Evolutionary conservation across 2,113 vertebrate species (phyloP), one percentile per base, ranked within the genome.

Genomic region (Strigops habroptila): DNA sequence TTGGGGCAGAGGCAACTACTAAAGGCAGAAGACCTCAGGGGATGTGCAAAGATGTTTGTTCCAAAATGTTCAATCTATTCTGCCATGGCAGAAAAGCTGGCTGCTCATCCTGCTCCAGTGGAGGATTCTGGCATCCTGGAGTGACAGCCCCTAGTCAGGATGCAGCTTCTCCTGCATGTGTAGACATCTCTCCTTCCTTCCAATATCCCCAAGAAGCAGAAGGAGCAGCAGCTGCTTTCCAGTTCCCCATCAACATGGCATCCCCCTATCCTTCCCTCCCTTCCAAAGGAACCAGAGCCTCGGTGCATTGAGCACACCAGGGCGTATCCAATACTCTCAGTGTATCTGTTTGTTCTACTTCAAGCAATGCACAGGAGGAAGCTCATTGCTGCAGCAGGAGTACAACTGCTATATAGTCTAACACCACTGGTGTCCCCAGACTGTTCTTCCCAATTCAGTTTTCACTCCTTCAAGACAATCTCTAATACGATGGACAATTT

Each of bases 401-500:
- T 77, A 93, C 88, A 86, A 94, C 96, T 92, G 89, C 96, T 93
- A 60, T 43, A 65, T 8, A 90, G 64, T 80, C 94, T 90, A 96
- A 93, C 69, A 43, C 63, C 2, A 15, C 94, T 78, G 68, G 89
- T 46, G 74, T 94, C 97, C 96, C 87, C 87, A 44, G 78, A 65
- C 88, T 96, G 93, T 82, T 96, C 86, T 94, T 91, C 12, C 21
- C 68, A 87, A 96, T 92, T 96, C 31, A n/a, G 69, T 95, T 91
- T 95, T 94, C 33, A 86, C 82, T 95, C 94, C 96, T 97, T 95
- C 89, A 96, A 97, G 91, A 91, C 84, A 37, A 59, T 51, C 95
- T 95, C 96, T 96, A 96, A 96, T 86, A 88, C 28, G 33, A 92
- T 95, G 96, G 97, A 97, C 96, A 95, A 97, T 96, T 96, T 90